A percentile compares a stretch with the other conserved stretches of the same genome.
Evolutionary conservation across 2,113 vertebrate genomes (phyloP).

Genomic region (Atrichornis clamosus): DNA sequence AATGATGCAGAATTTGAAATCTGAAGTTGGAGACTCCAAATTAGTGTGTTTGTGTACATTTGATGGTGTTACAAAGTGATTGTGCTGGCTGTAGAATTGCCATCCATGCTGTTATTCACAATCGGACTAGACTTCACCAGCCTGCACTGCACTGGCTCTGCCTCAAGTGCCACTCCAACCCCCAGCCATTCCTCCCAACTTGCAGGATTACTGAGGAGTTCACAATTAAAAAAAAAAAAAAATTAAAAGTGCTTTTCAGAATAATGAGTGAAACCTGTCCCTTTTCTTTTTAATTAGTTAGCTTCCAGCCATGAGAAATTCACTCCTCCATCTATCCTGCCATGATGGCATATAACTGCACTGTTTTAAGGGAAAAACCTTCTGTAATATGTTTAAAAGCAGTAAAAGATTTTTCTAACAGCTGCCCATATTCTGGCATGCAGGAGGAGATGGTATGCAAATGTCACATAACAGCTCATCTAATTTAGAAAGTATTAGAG

Average conservation of each 20-base stretch:
- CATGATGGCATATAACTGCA: not conserved
- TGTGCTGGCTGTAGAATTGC: not conserved
- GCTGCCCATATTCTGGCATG: not conserved
- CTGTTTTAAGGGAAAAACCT: not conserved
- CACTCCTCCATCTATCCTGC: not conserved
- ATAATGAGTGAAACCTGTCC: not conserved
- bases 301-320: not conserved
- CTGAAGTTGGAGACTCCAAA: not conserved
- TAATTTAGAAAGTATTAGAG: constrained; percentile 10
- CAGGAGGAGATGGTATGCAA: not conserved
- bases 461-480: not conserved
- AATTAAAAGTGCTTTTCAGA: not conserved
- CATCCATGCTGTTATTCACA: not conserved
- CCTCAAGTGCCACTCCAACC: not conserved
- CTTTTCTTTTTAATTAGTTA: not conserved
- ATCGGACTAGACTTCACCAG: not conserved
- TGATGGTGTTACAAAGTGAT: not conserved
- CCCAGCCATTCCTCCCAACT: not conserved
- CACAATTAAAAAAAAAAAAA: not conserved
- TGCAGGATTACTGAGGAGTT: not conserved
- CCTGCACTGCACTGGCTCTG: not conserved
- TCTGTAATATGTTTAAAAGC: not conserved
- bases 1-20: not conserved
- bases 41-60: not conserved
- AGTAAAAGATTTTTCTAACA: constrained; percentile 20